A percentile compares a stretch with the other conserved stretches of the same genome.
Conservation (phyloP, 2,797 vertebrate species). For the Tamandua tetradactyla region DNA sequence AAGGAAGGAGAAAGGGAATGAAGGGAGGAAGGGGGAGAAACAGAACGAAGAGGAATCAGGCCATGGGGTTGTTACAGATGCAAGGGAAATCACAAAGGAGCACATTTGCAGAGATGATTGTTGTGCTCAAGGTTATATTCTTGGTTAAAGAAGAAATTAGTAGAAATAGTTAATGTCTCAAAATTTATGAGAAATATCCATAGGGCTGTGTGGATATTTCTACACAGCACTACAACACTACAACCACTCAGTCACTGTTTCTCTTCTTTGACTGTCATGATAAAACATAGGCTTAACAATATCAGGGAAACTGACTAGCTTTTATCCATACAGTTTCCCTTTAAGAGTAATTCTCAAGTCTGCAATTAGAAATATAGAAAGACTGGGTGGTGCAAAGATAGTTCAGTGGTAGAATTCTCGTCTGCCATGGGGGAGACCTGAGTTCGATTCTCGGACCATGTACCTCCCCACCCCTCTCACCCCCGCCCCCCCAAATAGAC, state of each 20-base stretch:
- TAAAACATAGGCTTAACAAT: background rate
- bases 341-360: background rate
- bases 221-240: no score
- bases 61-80: background rate
- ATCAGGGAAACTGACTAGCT: background rate
- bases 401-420: no score
- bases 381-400: no score
- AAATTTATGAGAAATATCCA: background rate
- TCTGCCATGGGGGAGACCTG: no score
- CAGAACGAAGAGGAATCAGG: fast-evolving
- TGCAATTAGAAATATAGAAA: background rate
- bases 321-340: background rate
- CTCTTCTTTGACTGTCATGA: background rate
- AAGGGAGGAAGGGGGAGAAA: no score
- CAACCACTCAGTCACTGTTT: background rate
- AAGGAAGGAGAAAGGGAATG: no score
- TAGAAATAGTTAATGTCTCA: background rate
- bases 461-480: no score
- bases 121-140: background rate
- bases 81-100: background rate
- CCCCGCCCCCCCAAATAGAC: no score
- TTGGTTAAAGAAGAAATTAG: background rate
- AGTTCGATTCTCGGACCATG: no score
- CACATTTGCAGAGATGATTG: background rate
- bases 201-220: background rate